Evolutionary conservation across 2,113 vertebrate genomes (phyloP).

Genomic region (Ammodytes marinus): DNA sequence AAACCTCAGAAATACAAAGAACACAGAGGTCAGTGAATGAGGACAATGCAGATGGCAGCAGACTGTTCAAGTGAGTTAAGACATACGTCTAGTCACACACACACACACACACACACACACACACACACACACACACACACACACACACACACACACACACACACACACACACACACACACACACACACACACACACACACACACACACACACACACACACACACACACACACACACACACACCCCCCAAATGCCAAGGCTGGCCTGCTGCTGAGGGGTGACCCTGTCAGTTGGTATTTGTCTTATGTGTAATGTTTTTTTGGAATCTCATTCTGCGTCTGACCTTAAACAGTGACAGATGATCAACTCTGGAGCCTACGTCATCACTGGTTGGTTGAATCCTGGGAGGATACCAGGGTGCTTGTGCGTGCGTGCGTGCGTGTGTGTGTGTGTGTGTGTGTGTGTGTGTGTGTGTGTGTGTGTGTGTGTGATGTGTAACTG

Average conservation of each 20-base stretch:
- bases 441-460: background rate
- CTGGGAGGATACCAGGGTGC: background rate
- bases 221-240: background rate
- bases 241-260: slow-evolving; percentile 60
- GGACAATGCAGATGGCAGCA: slow-evolving; percentile 55
- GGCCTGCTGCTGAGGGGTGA: slow-evolving; percentile 63
- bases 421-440: background rate
- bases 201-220: slow-evolving; percentile 9
- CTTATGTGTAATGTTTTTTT: slow-evolving; percentile 40
- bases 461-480: too few relatives aligned
- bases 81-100: slow-evolving; percentile 27
- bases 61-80: slow-evolving; percentile 46
- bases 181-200: slow-evolving; percentile 24
- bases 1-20: slow-evolving; percentile 49
- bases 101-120: slow-evolving; percentile 30
- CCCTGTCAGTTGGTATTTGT: slow-evolving; percentile 68
- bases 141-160: background rate
- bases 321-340: slow-evolving; percentile 42
- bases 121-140: background rate
- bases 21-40: slow-evolving; percentile 60
- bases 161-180: slow-evolving; percentile 20
- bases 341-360: slow-evolving; percentile 69
- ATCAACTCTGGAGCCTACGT: slow-evolving; percentile 50
- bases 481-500: background rate
- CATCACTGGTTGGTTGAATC: slow-evolving; percentile 34